These are phyloP conservation scores for Erebia palarica DNA, from an alignment of 2,888 invertebrate species.

Conservation along the genomic window DNA sequence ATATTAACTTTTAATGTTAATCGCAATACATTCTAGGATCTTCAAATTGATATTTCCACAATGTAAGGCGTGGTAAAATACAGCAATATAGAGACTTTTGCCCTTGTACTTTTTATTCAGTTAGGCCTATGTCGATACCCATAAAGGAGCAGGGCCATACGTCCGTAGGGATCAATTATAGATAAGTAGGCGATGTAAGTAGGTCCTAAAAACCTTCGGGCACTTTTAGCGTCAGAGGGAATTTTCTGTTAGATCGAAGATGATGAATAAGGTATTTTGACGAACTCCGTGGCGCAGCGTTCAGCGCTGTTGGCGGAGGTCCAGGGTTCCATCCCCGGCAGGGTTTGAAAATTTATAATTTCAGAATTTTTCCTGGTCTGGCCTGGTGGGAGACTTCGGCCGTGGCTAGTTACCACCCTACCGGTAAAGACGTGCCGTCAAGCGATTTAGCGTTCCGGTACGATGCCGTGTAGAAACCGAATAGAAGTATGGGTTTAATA, in stretches of 20 bases:
- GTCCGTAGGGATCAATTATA: neutral
- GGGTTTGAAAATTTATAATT: too few relatives aligned
- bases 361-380: too few relatives aligned
- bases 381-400: too few relatives aligned
- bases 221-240: constrained; percentile 1
- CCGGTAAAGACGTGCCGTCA: too few relatives aligned
- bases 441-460: too few relatives aligned
- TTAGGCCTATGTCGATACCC: constrained; percentile 1
- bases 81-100: neutral
- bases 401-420: too few relatives aligned
- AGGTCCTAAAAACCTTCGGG: neutral
- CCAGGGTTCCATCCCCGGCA: too few relatives aligned
- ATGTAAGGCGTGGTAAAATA: neutral
- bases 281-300: too few relatives aligned
- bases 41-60: neutral
- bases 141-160: neutral
- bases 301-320: too few relatives aligned
- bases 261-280: neutral
- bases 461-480: too few relatives aligned
- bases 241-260: constrained; percentile 5
- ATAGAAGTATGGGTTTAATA: too few relatives aligned
- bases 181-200: neutral
- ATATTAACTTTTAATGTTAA: neutral
- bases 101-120: constrained; percentile 2
- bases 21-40: neutral